phyloP scores from a whole-genome alignment of 1,140 invertebrate genomes.

The Sipha flava region DNA sequence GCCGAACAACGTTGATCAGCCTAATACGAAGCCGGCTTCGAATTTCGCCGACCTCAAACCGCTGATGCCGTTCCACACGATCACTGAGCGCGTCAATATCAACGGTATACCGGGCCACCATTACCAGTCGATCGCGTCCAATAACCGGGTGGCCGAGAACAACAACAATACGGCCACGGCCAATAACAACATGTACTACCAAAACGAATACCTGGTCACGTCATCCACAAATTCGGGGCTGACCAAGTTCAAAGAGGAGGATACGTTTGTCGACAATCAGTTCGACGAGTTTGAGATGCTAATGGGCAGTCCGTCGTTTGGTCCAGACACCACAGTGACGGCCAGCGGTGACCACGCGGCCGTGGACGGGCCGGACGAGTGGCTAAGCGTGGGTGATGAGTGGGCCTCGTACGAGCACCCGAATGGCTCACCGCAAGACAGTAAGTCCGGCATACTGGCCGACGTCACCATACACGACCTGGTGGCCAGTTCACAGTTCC shows the following conservation, averaged over 20 bases:
- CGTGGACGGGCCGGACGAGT: slow-evolving; percentile 15
- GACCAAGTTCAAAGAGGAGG: slow-evolving; percentile 24
- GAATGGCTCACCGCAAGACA: slow-evolving; percentile 60
- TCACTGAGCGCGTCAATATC: slow-evolving; percentile 70
- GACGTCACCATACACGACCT: slow-evolving; percentile 70
- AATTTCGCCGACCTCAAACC: slow-evolving; percentile 72
- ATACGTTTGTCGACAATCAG: slow-evolving; percentile 21
- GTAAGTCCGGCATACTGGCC: slow-evolving; percentile 78
- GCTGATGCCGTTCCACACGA: slow-evolving; percentile 73
- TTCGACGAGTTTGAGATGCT: slow-evolving; percentile 26
- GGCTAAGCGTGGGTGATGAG: slow-evolving; percentile 18
- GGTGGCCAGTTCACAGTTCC: slow-evolving; percentile 38
- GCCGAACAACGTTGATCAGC: slow-evolving; percentile 37
- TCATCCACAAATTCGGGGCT: slow-evolving; percentile 39
- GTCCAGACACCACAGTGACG: slow-evolving; percentile 14
- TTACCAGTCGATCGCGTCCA: slow-evolving; percentile 66
- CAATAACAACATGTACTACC: slow-evolving; percentile 45
- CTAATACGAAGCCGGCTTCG: slow-evolving; percentile 24
- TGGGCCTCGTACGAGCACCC: slow-evolving; percentile 46
- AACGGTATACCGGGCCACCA: slow-evolving; percentile 79
- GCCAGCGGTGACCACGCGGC: slow-evolving; percentile 10
- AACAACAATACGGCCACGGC: slow-evolving; percentile 51
- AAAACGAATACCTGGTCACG: slow-evolving; percentile 40
- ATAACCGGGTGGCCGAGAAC: slow-evolving; percentile 45
- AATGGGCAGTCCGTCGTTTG: slow-evolving; percentile 17